Percentiles rank a stretch among this genome's conserved stretches.
Conservation (phyloP, 1,140 invertebrate genomes). For the Caerostris darwini region DNA sequence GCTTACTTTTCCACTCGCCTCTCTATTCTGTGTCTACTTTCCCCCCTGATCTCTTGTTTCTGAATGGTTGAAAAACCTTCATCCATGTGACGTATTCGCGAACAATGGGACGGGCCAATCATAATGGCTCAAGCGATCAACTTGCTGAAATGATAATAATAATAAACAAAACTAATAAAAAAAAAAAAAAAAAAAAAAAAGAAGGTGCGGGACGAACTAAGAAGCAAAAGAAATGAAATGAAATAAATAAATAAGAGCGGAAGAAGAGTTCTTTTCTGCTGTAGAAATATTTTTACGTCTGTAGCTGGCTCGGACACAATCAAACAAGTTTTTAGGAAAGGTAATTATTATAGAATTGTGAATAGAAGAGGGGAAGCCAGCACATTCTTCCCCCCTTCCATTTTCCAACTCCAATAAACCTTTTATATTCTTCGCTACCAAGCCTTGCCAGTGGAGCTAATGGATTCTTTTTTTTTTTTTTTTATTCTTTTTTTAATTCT, state of each 20-base stretch:
- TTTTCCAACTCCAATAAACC: slow-evolving; percentile 35
- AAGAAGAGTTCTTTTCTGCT: slow-evolving; percentile 40
- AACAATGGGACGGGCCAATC: slow-evolving; percentile 75
- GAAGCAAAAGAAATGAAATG: slow-evolving; percentile 24
- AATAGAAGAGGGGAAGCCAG: slow-evolving; percentile 53
- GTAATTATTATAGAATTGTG: slow-evolving; percentile 76
- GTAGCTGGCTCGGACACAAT: slow-evolving; percentile 63
- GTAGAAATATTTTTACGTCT: slow-evolving; percentile 69
- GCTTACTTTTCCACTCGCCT: slow-evolving; percentile 27
- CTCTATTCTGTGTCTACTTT: slow-evolving; percentile 10
- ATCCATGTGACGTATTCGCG: slow-evolving; percentile 72
- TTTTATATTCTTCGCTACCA: slow-evolving; percentile 72
- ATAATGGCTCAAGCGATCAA: slow-evolving; percentile 69
- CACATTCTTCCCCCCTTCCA: slow-evolving; percentile 4
- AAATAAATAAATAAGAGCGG: slow-evolving; percentile 66
- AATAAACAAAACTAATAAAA: slow-evolving; percentile 46
- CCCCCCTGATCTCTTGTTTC: slow-evolving; percentile 68
- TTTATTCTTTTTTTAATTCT: neutral
- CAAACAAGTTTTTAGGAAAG: slow-evolving; percentile 76
- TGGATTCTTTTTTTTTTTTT: slow-evolving; percentile 52
- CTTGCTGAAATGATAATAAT: slow-evolving; percentile 74
- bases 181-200: neutral
- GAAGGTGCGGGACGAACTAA: neutral
- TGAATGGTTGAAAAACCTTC: slow-evolving; percentile 68
- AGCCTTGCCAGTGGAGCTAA: slow-evolving; percentile 45